Percentiles rank a stretch among this genome's conserved stretches.
Evolutionary conservation across 2,888 invertebrate genomes (phyloP).

Genomic region (Sarcophaga rosellei): DNA sequence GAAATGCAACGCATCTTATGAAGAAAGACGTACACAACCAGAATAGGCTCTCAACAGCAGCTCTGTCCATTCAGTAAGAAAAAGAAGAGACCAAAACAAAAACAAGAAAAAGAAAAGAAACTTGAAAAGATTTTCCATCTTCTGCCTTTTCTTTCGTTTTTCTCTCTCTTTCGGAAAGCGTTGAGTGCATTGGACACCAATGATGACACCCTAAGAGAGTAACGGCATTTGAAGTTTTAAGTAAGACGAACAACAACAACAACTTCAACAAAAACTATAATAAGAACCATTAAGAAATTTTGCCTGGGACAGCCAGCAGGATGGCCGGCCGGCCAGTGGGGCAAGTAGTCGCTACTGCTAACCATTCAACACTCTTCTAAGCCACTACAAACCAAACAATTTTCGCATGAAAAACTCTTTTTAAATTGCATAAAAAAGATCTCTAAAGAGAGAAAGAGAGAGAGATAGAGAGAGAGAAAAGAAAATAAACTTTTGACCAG

Average conservation of each 20-base stretch:
- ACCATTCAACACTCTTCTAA: neutral
- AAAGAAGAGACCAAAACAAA: neutral
- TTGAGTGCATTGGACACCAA: slow-evolving; percentile 67
- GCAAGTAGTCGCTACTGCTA: neutral
- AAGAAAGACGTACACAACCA: neutral
- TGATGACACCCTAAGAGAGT: slow-evolving; percentile 62
- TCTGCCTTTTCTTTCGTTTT: neutral
- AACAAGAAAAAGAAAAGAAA: no score
- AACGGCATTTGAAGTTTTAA: slow-evolving; percentile 59
- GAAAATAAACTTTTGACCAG: neutral
- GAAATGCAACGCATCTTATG: neutral
- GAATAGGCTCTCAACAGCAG: neutral
- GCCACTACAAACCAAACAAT: slow-evolving; percentile 5
- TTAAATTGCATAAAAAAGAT: slow-evolving; percentile 45
- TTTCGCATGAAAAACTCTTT: slow-evolving; percentile 51
- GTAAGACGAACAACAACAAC: slow-evolving; percentile 22
- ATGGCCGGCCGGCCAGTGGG: slow-evolving; percentile 19
- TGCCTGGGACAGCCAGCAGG: neutral
- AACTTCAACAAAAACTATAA: neutral
- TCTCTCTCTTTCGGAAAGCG: slow-evolving; percentile 21
- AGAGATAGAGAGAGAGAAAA: slow-evolving; percentile 10
- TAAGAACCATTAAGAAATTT: neutral
- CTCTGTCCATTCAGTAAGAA: slow-evolving; percentile 6
- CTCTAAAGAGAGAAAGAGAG: slow-evolving; percentile 24
- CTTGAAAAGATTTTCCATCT: slow-evolving; percentile 54